Base-by-base conservation (phyloP, 2,113 vertebrate genomes). In the Sinosuthora webbiana region DNA sequence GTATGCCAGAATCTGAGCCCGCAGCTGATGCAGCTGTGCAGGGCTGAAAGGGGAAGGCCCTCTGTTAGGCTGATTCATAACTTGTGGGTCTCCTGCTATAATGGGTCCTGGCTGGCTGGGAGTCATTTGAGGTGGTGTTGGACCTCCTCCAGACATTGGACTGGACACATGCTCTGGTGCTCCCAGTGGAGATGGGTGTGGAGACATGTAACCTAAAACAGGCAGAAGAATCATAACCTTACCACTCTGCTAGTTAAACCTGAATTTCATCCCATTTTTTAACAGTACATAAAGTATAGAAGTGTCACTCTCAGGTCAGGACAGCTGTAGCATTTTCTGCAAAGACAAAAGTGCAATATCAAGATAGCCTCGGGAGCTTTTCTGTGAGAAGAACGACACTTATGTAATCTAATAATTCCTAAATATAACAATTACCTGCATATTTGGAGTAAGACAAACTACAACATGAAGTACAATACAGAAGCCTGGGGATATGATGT, bases 1-100 rank as follows among this genome's bases (percentile, higher is more conserved):
- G 93, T 99, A 99, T 65, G 99, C 99, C 68, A 99, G 97, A 96
- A 99, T 99, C 96, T 99, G 99, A 96, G 99, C 99, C 70, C 99
- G 98, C 25, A 99, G 98, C 97, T 99, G 99, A 97, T 99, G 99
- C 75, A 99, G 98, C 95, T 99, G 99, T 59, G 99, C 98, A 5
- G 99, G 98, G 88, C 99, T 99, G 94, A 99, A 99, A 71, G 99
- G 98, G 14, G 99, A 99, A 70, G 99, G 98, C 17, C 99, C 99
- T 71, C 99, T 98, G 20, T 91, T 98, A 84, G 98, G 98, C 35
- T 99, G 99, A 89, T 92, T 98, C 98, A 99, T 99, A 39, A 97
- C 98, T 95, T 99, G 99, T 12, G 98, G 97, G 23, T 99, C 99
- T 93, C 98, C 98, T 12, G 98, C 97, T 94, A 99, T 98, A 94